These are phyloP conservation scores for Oreohelix idahoensis DNA, from an alignment of 1,140 invertebrate species.

Conservation along the genomic window DNA sequence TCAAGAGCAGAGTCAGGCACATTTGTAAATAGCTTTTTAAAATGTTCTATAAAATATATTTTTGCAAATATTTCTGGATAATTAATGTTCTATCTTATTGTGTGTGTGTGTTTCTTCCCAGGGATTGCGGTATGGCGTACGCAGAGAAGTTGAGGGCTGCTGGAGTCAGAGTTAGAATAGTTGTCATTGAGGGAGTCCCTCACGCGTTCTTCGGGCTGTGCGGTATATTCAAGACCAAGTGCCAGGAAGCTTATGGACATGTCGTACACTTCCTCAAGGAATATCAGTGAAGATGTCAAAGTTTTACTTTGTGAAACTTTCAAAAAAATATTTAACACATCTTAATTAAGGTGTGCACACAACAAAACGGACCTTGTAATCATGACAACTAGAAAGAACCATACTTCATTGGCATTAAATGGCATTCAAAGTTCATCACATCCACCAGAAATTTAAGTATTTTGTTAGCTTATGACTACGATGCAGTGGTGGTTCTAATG, in stretches of 20 bases:
- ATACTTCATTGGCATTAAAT: too few species aligned
- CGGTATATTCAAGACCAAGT: neutral
- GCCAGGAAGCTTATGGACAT: neutral
- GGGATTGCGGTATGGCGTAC: neutral
- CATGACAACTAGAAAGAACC: neutral
- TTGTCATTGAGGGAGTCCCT: constrained; percentile 9
- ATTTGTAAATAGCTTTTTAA: too few species aligned
- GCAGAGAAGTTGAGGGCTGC: constrained; percentile 17
- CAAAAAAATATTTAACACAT: too few species aligned
- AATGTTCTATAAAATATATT: too few species aligned
- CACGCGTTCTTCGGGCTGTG: neutral
- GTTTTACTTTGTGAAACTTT: too few species aligned
- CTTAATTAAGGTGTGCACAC: neutral
- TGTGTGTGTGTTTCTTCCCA: neutral
- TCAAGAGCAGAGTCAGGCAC: too few species aligned
- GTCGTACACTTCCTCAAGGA: constrained; percentile 5
- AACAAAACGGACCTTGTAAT: neutral
- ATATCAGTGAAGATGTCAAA: neutral
- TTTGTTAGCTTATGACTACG: too few species aligned
- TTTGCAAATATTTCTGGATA: too few species aligned
- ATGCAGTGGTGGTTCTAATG: too few species aligned
- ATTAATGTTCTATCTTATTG: too few species aligned
- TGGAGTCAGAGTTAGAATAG: neutral
- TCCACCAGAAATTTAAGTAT: too few species aligned
- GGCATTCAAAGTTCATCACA: too few species aligned